Base-by-base conservation (phyloP, 2,113 vertebrate genomes). In the Petrocephalus zakoni region DNA sequence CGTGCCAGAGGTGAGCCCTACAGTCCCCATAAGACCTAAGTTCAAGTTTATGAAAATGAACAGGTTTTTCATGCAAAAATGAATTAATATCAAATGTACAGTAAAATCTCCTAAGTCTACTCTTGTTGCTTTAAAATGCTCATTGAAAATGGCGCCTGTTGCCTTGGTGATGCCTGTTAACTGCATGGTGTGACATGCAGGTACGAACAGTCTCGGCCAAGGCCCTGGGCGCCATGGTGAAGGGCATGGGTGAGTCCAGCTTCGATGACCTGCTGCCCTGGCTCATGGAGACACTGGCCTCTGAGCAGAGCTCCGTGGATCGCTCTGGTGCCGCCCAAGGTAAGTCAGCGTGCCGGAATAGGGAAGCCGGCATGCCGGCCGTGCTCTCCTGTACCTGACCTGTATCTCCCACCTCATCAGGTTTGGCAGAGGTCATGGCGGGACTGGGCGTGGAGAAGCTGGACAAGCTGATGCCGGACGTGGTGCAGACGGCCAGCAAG, bases 381-480 rank as follows among this genome's bases (percentile, higher is more conserved):
- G 49, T n/a, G 8, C 6, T 78, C 52, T 52, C 84, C 51, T 21
- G 8, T 49, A 19, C 58, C 5, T 52, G 5, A 53, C 29, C 42
- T 29, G 8, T 55, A 78, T 21, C 15, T 2, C 22, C 58, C n/a
- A n/a, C 52, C 89, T 61, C 84, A 75, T 46, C 89, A 99, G 98
- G 98, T 90, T 93, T 99, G 93, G 98, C 98, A 25, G 98, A 99
- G 94, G 98, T 99, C 81, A 98, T 99, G 97, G 98, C 98, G 56
- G 98, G 98, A 52, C 94, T 99, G 25, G 98, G 98, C 5, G 98
- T 99, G 25, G 98, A 99, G 94, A 99, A 99, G 92, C 94, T 99
- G 92, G 97, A 99, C 89, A 99, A 99, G 90, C 95, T 99, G 91
- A 99, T 99, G 98, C 98, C 98, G 22, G 98, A 99, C 89, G 98